Evolutionary conservation across 30 jellyfish, hydroid and myxozoan species (phyloP).

Genomic region (Chironex yamaguchii): DNA sequence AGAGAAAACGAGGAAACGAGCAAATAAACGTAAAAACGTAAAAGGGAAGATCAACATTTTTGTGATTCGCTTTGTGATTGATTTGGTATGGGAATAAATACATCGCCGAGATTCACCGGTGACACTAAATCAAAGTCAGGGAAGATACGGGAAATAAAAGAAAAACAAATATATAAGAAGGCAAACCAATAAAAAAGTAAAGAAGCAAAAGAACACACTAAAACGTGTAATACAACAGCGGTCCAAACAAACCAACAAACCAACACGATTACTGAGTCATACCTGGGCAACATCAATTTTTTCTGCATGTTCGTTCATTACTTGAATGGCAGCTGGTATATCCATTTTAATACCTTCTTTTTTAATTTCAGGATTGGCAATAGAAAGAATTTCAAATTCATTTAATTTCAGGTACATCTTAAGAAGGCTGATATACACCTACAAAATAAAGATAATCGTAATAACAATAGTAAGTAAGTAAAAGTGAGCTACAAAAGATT

Average conservation of each 20-base stretch:
- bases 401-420: slow-evolving; percentile 87
- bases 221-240: neutral
- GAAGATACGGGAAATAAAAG: neutral
- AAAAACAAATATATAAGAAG: neutral
- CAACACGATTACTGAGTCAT: neutral
- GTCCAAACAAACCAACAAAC: neutral
- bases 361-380: slow-evolving; percentile 68
- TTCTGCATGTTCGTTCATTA: slow-evolving; percentile 73
- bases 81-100: too few relatives aligned
- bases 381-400: slow-evolving; percentile 74
- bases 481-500: too few relatives aligned
- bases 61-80: too few relatives aligned
- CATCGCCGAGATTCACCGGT: too few relatives aligned
- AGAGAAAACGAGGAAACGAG: too few relatives aligned
- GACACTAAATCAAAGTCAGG: too few relatives aligned
- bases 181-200: neutral
- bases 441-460: too few relatives aligned
- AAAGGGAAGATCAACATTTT: too few relatives aligned
- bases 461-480: too few relatives aligned
- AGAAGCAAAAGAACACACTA: neutral
- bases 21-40: too few relatives aligned
- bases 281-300: slow-evolving; percentile 92
- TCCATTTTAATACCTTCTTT: slow-evolving; percentile 70
- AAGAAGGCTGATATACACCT: slow-evolving; percentile 83
- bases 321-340: slow-evolving; percentile 76